Percentiles rank a stretch among this genome's conserved stretches.
These are phyloP conservation scores for Philypnodon macrostomus DNA, from an alignment of 2,797 vertebrate genomes.

Conservation along the genomic window DNA sequence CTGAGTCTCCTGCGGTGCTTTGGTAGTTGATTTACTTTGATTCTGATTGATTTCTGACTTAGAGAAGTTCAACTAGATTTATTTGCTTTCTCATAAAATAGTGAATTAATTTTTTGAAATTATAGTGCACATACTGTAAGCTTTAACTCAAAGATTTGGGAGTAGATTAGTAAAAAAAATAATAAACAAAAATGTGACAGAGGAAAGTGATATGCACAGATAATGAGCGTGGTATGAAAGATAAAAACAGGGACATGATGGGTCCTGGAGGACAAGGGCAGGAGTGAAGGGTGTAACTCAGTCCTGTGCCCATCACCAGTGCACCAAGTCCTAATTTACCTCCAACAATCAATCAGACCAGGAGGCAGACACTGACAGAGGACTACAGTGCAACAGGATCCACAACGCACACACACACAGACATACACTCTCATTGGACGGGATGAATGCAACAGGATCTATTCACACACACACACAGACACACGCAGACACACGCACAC, in stretches of 20 bases:
- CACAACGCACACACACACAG: constrained; percentile 55
- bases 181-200: too few species aligned
- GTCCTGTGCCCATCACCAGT: constrained; percentile 73
- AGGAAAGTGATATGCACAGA: not conserved
- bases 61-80: too few species aligned
- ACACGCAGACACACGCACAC: too few species aligned
- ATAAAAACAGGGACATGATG: constrained; percentile 46
- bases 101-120: too few species aligned
- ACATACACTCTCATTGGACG: constrained; percentile 40
- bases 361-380: constrained; percentile 78
- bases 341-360: constrained; percentile 82
- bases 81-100: too few species aligned
- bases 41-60: too few species aligned
- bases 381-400: constrained; percentile 80
- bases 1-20: too few species aligned
- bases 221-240: constrained; percentile 13
- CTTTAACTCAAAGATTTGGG: not conserved
- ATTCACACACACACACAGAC: too few species aligned
- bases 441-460: constrained; percentile 72
- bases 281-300: constrained; percentile 74
- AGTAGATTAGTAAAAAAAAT: not conserved
- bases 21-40: too few species aligned
- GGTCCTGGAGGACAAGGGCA: constrained; percentile 64
- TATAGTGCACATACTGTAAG: too few species aligned
- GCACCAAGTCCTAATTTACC: constrained; percentile 76